Base-by-base conservation (phyloP, 1,140 invertebrate genomes). In the Caenorhabditis brenneri region DNA sequence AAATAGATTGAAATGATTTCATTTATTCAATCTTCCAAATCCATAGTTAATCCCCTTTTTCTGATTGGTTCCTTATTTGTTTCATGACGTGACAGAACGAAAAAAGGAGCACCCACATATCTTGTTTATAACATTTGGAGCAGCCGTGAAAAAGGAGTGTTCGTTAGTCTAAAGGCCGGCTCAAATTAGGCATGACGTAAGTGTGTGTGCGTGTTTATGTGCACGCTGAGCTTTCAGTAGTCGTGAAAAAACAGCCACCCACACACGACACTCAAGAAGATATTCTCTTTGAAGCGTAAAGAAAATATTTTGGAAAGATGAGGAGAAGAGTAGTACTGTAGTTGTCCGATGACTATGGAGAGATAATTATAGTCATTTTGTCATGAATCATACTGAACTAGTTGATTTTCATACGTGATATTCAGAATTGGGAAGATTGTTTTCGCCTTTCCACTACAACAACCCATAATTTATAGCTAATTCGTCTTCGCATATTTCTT, bases 181-280 rank as follows among this genome's bases (percentile, higher is more conserved):
- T 74, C 65, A 74, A 74, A 74, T 74, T 74, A 42, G 36, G 65
- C 65, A 74, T 74, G 65, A 74, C 65, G 65, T 42, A 74, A 74
- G 36, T 74, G 65, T 74, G n/a, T n/a, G 65, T 42, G 65, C n/a
- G 36, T 74, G 65, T 74, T 74, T 74, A 74, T 42, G 36, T 6
- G 36, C 65, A 27, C 22, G 33, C 58, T 65, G 65, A 39, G 65
- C 33, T 42, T 74, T 74, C 65, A 42, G 53, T 58, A 15, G 58
- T 65, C 53, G 53, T 27, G 15, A 33, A 65, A 65, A 65, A 65
- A 65, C 19, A 65, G 29, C 42, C 65, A 74, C 65, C 36, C 65
- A 12, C 65, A 42, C 65, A 74, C 15, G 22, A 42, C 39, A 42
- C 39, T 5, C 53, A 55, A 27, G 65, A 74, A 74, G 65, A 74